Base-by-base conservation (phyloP, 2,797 vertebrate genomes). In the Parambassis ranga region DNA sequence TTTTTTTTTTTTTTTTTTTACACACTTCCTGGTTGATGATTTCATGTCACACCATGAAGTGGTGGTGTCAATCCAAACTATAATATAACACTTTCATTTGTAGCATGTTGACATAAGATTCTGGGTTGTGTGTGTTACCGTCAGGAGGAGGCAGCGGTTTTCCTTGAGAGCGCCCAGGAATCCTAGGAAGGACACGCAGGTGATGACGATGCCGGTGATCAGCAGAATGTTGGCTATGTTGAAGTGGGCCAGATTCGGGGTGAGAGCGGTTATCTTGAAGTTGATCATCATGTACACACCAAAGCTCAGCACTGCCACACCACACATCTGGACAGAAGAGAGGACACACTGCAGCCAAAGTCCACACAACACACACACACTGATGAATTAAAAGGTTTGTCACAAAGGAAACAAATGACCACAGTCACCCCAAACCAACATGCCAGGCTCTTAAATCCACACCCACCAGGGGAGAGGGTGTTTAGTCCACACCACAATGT, bases 81-180 rank as follows among this genome's bases (percentile, higher is more conserved):
- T n/a, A n/a, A n/a, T n/a, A n/a, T n/a, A n/a, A n/a, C n/a, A n/a
- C n/a, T n/a, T n/a, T n/a, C n/a, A n/a, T n/a, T n/a, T n/a, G n/a
- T n/a, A n/a, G n/a, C n/a, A n/a, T n/a, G n/a, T n/a, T n/a, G n/a
- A n/a, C n/a, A n/a, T n/a, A n/a, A n/a, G n/a, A n/a, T n/a, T n/a
- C n/a, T n/a, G n/a, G n/a, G n/a, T n/a, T 16, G 27, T 13, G 37
- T 23, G 22, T n/a, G 22, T 24, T 58, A 94, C 93, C 55, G 86
- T 88, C 58, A 93, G 75, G 13, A 94, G 88, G 6, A 94, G 83
- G 32, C 92, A 93, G 59, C 92, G 91, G 78, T 94, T 94, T 59
- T 94, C 92, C 38, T 91, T 93, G 28, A 93, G 86, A 5, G 93
- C 90, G 0, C 92, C 93, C 47, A 94, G 81, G 67, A 93, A 93